Evolutionary conservation across 2,113 vertebrate species (phyloP), one percentile per base, ranked within the genome.

Genomic region (Brienomyrus brachyistius): DNA sequence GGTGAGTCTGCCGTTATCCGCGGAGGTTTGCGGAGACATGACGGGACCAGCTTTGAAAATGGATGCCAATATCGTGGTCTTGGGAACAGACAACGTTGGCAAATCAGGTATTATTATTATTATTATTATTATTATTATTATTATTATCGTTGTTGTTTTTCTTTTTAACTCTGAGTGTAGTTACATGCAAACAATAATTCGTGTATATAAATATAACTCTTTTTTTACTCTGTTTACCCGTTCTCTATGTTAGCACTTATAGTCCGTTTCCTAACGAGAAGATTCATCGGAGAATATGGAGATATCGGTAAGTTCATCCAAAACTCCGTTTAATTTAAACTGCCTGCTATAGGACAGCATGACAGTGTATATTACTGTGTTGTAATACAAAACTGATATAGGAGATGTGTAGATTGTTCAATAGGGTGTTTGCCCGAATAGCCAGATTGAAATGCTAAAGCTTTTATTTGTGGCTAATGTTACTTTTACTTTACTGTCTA

Each of bases 251-350:
- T 94, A 98, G 97, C 97, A 15, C 91, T 98, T 86, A 97, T 96
- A 0, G 97, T 98, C 83, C 97, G 97, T 48, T 97, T 98, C 91
- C 92, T 98, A 45, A 98, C 97, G 11, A 94, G 97, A 47, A 96
- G 97, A 87, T 98, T 97, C 91, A 97, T 98, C 0, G 97, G 97
- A 62, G 97, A 98, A 89, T 98, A 98, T 0, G 97, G 97, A 90
- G 95, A 97, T 83, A 96, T 97, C 59, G 96, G 97, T 98, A 91
- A 95, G 95, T 94, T 89, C 5, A 48, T 9, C 1, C 8, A 52
- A 27, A 17, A 31, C 11, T 31, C 3, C 5, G 19, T 43, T 56
- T n/a, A 17, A 89, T 59, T 50, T 66, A 31, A 5, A 27, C 17
- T 86, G 15, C 45, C 35, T 21, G 43, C 62, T 70, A 31, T 70